Evolutionary conservation across 23 tunicate genomes (phyloP), one percentile per base, ranked within the genome.

Genomic region (Ascidia mentula): DNA sequence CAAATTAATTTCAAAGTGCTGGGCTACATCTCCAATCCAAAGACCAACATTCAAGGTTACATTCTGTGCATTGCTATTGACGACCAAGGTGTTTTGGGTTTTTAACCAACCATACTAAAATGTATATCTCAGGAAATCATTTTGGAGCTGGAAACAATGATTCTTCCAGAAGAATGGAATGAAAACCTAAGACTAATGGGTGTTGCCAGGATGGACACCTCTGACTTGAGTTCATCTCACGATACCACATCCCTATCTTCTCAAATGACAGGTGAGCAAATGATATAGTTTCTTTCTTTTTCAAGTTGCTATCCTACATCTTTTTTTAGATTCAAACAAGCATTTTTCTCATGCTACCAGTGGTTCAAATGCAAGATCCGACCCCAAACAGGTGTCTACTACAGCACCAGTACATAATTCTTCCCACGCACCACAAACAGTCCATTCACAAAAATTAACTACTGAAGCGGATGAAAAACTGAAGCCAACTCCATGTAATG

Each of bases 31-130:
- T 2, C 83, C 89, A 1, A 46, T 73, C 22, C 90, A 91, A 40
- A 76, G 97, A 59, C 97, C 97, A 1, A 61, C 90, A 39, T 91
- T 91, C 40, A 91, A 91, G 84, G 97, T 91, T 53, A 4, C 30
- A 28, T 17, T 53, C 24, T 53, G 22, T 53, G 53, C 15, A 9
- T 42, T 12, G 53, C 15, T 15, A 15, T 12, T 42, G 53, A 12
- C 12, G 53, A 15, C 53, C 53, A 42, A 42, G 15, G 15, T 9
- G 53, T 12, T 42, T 42, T 42, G 15, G 15, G 15, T 42, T 12
- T 9, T 9, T 9, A 12, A 42, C 15, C 53, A 12, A 42, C 12
- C 15, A 15, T 12, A 9, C 15, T 42, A 9, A 3, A 34, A 9
- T 1, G 0, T 1, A 35, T 9, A 8, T 87, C 37, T 28, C 78